Conservation (phyloP, 2,888 invertebrate species). For the Exephanes ischioxanthus region DNA sequence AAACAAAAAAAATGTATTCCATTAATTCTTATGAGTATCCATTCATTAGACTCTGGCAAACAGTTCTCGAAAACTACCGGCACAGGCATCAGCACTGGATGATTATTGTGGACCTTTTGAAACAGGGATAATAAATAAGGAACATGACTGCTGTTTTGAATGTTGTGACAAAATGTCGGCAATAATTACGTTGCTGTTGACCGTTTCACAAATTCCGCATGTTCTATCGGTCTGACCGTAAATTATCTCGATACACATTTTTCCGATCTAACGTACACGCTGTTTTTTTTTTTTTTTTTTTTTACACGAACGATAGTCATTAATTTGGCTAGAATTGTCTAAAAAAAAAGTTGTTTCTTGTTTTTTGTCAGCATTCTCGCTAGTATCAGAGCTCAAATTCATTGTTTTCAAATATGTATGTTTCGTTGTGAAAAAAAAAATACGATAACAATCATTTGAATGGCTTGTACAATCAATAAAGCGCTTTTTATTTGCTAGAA, state of each 20-base stretch:
- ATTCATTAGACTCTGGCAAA: conserved; percentile 1
- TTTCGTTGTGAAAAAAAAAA: conserved; percentile 11
- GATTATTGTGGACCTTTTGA: conserved; percentile 25
- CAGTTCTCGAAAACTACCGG: conserved; percentile 10
- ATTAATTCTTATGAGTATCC: background rate
- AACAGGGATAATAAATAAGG: conserved; percentile 44
- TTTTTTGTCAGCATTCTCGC: background rate
- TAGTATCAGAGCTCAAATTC: background rate
- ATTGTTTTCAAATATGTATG: background rate
- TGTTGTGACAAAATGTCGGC: conserved; percentile 24
- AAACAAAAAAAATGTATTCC: background rate
- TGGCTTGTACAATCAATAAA: conserved; percentile 41
- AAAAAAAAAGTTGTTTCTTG: conserved; percentile 8
- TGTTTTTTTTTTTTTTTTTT: conserved; percentile 14
- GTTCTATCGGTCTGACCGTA: conserved; percentile 1
- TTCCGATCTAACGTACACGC: conserved; percentile 13
- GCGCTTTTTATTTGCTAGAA: conserved; percentile 60
- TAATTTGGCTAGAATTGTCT: conserved; percentile 40
- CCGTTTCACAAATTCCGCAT: conserved; percentile 18
- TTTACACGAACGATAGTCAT: conserved; percentile 20
- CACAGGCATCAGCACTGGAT: background rate
- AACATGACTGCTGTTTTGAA: conserved; percentile 47
- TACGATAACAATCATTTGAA: conserved; percentile 33
- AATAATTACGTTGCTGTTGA: conserved; percentile 20
- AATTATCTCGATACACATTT: conserved; percentile 30